Evolutionary conservation across 2,113 vertebrate species (phyloP), one percentile per base, ranked within the genome.

Genomic region (Elephas maximus): DNA sequence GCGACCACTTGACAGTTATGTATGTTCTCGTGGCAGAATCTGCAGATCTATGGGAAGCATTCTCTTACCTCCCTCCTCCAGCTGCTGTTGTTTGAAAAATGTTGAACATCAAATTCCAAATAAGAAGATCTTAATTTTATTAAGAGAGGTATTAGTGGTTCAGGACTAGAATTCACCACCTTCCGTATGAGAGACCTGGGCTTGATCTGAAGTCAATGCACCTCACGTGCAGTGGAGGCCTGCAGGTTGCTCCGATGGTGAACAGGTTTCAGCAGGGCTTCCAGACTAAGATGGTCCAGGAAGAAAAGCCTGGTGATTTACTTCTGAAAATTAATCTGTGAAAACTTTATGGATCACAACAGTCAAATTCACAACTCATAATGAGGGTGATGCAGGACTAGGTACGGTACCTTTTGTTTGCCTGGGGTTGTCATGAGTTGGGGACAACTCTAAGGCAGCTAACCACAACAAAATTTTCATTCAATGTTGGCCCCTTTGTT

Each of bases 81-180:
- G 51, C 26, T 53, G 26, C 30, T 73, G 11, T 26, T 74, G 20
- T 20, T 57, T 96, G 3, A 76, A 86, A 96, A 95, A 77, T 14
- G 6, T 51, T 69, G 3, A 88, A 53, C 51, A 77, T 71, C 1
- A 20, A n/a, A 95, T 78, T 28, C n/a, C n/a, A 8, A 23, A 67
- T 48, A 76, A 26, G 18, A 63, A 48, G 79, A 78, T 67, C 3
- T 88, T 76, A 80, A 69, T 93, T 93, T 79, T 82, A 73, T 93
- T 80, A 83, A 69, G 67, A 33, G 11, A 69, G 28, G 4, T 14
- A 69, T 33, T 7, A 73, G 69, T 37, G 18, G 69, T 18, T 20
- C 69, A n/a, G 14, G n/a, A 33, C 17, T 37, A 37, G n/a, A 73
- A 73, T n/a, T 73, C n/a, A 37, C 37, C 15, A 20, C n/a, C n/a